Conservation (phyloP, 1,140 invertebrate genomes). For the Drosophila ambigua region DNA sequence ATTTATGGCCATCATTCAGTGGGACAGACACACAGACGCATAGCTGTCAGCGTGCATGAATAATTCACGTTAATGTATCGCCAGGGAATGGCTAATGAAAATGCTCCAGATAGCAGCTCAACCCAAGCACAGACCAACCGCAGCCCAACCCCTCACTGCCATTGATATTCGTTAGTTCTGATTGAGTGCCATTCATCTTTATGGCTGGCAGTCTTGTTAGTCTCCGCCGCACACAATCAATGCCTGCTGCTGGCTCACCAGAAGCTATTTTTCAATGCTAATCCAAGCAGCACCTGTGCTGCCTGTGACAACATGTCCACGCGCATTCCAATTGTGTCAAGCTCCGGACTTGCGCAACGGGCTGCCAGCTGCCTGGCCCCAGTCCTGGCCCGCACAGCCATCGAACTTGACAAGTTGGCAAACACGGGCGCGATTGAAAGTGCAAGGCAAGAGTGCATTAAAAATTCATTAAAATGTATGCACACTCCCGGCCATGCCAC, state of each 20-base stretch:
- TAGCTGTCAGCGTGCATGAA: slow-evolving; percentile 34
- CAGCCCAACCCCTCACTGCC: background rate
- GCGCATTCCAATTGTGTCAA: slow-evolving; percentile 48
- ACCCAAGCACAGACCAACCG: background rate
- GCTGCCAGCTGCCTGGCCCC: slow-evolving; percentile 22
- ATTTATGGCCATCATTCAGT: slow-evolving; percentile 37
- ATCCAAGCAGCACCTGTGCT: slow-evolving; percentile 34
- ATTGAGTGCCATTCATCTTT: slow-evolving; percentile 16
- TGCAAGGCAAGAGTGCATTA: slow-evolving; percentile 72
- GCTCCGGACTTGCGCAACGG: slow-evolving; percentile 36
- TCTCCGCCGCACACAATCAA: slow-evolving; percentile 20
- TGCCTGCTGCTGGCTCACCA: slow-evolving; percentile 12
- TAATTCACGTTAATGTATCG: slow-evolving; percentile 46
- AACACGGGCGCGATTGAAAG: slow-evolving; percentile 46
- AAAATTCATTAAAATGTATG: slow-evolving; percentile 67
- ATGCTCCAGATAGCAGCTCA: slow-evolving; percentile 8
- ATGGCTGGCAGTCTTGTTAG: slow-evolving; percentile 19
- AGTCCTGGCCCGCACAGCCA: slow-evolving; percentile 7
- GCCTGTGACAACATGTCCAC: slow-evolving; percentile 36
- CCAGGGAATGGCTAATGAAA: slow-evolving; percentile 49
- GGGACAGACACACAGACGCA: slow-evolving; percentile 24
- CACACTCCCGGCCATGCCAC: background rate
- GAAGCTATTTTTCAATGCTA: slow-evolving; percentile 48
- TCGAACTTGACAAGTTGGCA: slow-evolving; percentile 52
- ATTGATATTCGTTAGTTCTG: slow-evolving; percentile 29